Percentiles rank a stretch among this genome's conserved stretches.
phyloP scores from a whole-genome alignment of 2,797 vertebrate species.

The Myotis findleyi region DNA sequence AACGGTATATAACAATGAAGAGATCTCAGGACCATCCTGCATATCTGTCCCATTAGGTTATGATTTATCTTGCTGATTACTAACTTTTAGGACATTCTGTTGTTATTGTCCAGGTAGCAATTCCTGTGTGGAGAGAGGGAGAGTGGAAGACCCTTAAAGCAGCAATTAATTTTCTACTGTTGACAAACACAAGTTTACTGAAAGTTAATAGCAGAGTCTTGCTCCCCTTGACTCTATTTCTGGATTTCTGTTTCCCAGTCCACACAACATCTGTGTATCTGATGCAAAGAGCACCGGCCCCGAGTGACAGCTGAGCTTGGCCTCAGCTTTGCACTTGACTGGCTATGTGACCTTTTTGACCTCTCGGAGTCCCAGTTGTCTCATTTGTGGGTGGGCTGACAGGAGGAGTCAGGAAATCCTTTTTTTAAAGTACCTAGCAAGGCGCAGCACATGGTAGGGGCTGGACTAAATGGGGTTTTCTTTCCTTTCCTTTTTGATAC shows the following conservation, averaged over 20 bases:
- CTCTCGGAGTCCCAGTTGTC: background rate
- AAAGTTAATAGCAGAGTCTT: background rate
- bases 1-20: background rate
- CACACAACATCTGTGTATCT: too few relatives aligned
- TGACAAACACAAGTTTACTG: background rate
- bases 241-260: background rate
- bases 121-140: background rate
- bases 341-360: background rate
- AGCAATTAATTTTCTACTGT: background rate
- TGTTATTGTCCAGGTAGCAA: background rate
- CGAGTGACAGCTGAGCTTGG: background rate
- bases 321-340: background rate
- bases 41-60: background rate
- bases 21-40: background rate
- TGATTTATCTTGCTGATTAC: background rate
- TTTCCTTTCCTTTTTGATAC: background rate
- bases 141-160: background rate
- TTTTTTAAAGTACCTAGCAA: background rate
- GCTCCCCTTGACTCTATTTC: background rate
- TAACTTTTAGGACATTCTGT: background rate
- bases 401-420: background rate
- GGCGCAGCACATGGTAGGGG: too few relatives aligned
- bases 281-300: rapidly evolving
- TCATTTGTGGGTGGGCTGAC: background rate
- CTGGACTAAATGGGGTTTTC: background rate